Evolutionary conservation across 2,113 vertebrate species (phyloP).

Genomic region (Lipotes vexillifer): DNA sequence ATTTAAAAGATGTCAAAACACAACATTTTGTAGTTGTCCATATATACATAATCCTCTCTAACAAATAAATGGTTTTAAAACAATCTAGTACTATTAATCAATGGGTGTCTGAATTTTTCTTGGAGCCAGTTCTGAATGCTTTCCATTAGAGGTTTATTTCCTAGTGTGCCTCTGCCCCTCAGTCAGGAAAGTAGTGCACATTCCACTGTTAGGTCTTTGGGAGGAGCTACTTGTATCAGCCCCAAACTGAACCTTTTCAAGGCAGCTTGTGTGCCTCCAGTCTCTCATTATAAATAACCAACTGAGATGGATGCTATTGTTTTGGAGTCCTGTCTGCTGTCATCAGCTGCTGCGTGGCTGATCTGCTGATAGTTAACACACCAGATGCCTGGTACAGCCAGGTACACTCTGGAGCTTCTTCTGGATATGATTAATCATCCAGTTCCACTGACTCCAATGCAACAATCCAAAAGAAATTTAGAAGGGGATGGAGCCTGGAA

Average conservation of each 20-base stretch:
- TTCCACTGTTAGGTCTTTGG: background rate
- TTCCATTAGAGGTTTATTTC: background rate
- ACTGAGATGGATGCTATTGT: background rate
- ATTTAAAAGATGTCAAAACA: background rate
- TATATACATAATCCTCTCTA: background rate
- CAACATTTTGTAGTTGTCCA: background rate
- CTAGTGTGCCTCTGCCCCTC: background rate
- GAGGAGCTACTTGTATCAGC: background rate
- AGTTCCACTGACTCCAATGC: background rate
- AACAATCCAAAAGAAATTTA: background rate
- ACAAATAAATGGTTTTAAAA: background rate
- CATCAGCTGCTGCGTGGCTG: background rate
- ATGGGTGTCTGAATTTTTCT: background rate
- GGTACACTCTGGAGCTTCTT: background rate
- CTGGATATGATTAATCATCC: background rate
- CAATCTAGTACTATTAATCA: background rate
- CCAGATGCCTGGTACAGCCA: background rate
- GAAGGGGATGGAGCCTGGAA: background rate
- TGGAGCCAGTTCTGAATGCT: background rate
- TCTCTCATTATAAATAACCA: slow-evolving; percentile 15
- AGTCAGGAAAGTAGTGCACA: background rate
- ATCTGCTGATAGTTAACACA: background rate
- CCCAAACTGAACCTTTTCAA: background rate
- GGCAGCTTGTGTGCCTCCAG: background rate
- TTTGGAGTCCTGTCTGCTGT: background rate